Percentiles rank a stretch among this genome's conserved stretches.
phyloP scores from a whole-genome alignment of 2,113 vertebrate genomes.

The Phylloscopus trochilus region DNA sequence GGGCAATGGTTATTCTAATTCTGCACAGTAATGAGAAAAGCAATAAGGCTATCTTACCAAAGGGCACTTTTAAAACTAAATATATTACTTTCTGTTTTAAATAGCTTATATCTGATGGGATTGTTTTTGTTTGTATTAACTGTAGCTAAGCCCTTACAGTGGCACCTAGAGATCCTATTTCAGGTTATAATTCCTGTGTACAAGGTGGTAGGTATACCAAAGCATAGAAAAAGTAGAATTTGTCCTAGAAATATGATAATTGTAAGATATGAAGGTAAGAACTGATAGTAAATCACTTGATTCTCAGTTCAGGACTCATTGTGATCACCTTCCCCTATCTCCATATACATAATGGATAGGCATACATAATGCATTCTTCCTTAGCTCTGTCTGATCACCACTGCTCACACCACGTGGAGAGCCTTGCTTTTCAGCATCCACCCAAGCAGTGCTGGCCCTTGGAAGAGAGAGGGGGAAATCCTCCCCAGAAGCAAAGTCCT shows the following conservation, averaged over 20 bases:
- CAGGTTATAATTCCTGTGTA: not conserved
- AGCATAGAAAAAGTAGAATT: not conserved
- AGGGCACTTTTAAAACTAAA: slow-evolving; percentile 17
- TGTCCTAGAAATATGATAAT: not conserved
- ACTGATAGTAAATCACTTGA: not conserved
- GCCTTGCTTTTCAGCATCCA: not conserved
- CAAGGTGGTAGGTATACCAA: not conserved
- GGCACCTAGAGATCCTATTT: not conserved
- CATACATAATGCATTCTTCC: not conserved
- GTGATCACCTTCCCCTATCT: rapidly evolving
- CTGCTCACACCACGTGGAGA: not conserved
- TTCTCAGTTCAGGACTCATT: not conserved
- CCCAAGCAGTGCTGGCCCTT: not conserved
- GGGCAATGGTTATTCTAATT: not conserved
- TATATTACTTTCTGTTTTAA: not conserved
- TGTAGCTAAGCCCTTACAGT: not conserved
- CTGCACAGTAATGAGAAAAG: slow-evolving; percentile 13
- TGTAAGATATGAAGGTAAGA: not conserved
- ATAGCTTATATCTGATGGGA: not conserved
- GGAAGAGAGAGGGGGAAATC: not conserved
- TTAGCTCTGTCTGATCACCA: not conserved
- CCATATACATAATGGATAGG: rapidly evolving
- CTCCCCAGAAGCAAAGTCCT: not conserved
- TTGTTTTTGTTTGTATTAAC: not conserved
- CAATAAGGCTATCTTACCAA: slow-evolving; percentile 26